Conservation (phyloP, 2,888 invertebrate species). For the Rotaria macrura region DNA sequence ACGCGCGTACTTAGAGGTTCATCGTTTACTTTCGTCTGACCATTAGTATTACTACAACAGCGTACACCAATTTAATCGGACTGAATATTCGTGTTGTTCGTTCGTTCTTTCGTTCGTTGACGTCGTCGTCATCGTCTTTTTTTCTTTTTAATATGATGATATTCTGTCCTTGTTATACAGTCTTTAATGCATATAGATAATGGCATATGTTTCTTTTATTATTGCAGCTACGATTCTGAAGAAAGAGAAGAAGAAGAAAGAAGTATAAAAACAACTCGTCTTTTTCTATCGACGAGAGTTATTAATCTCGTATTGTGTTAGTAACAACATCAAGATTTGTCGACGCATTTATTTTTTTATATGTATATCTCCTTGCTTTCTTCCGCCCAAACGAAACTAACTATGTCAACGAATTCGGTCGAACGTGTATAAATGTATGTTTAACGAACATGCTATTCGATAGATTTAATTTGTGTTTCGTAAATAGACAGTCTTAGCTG, state of each 20-base stretch:
- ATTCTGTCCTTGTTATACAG: neutral
- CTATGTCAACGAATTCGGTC: neutral
- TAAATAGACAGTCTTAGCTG: conserved; percentile 7
- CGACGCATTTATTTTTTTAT: neutral
- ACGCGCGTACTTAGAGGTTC: neutral
- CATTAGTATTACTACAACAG: neutral
- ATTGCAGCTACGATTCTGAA: neutral
- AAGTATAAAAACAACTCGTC: neutral
- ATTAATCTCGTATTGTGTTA: neutral
- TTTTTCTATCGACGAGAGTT: neutral
- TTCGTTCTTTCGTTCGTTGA: neutral
- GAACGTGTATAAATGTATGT: neutral
- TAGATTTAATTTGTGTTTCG: conserved; percentile 15
- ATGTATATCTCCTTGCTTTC: neutral
- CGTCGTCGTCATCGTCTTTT: neutral
- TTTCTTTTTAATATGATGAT: neutral
- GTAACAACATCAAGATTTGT: neutral
- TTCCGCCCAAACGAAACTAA: conserved; percentile 1
- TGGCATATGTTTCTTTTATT: neutral
- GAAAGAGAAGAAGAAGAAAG: neutral
- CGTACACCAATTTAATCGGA: neutral
- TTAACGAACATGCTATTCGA: conserved; percentile 10
- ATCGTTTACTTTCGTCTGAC: conserved; percentile 15
- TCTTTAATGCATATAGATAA: neutral
- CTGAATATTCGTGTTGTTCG: neutral